Evolutionary conservation across 2,113 vertebrate species (phyloP).

Genomic region (Macaca fascicularis): T2T-MFA8v1.1 NC_088375.1:77380001-77380500

Average conservation of each 20-base stretch:
- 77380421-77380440: background rate
- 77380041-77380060: background rate
- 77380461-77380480: background rate
- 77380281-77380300: background rate
- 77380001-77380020: background rate
- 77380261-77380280: background rate
- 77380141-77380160: background rate
- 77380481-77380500: background rate
- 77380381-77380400: background rate
- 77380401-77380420: background rate
- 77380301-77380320: conserved; percentile 7
- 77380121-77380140: background rate
- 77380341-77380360: background rate
- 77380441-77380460: background rate
- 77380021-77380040: too few relatives aligned
- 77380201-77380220: background rate
- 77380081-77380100: background rate
- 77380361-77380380: background rate
- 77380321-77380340: conserved; percentile 1
- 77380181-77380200: background rate
- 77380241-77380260: background rate
- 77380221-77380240: background rate
- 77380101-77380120: background rate
- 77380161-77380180: background rate
- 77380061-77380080: background rate